A percentile compares a stretch with the other conserved stretches of the same genome.
Conservation (phyloP, 2,113 vertebrate genomes). For the Zosterops lateralis region DNA sequence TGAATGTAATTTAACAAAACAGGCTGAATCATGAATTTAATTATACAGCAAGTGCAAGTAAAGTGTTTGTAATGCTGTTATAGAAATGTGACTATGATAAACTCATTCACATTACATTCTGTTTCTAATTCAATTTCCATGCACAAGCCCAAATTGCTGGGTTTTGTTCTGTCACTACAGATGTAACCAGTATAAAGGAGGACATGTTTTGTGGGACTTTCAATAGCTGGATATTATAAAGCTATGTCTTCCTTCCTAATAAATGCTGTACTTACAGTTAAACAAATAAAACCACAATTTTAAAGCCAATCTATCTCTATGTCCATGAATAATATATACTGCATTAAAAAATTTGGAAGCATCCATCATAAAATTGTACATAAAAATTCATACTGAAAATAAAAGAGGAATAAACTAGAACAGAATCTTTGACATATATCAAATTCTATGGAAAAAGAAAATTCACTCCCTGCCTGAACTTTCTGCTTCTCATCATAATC, state of each 20-base stretch:
- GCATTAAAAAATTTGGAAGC: not conserved
- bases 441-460: not conserved
- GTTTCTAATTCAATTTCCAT: constrained; percentile 36
- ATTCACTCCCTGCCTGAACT: not conserved
- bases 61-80: not conserved
- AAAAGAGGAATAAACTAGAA: not conserved
- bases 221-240: not conserved
- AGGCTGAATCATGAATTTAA: constrained; percentile 10
- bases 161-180: not conserved
- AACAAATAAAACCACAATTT: not conserved
- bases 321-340: not conserved
- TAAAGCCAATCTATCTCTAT: not conserved
- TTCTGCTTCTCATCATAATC: not conserved
- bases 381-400: not conserved
- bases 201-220: not conserved
- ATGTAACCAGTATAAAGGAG: not conserved
- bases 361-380: not conserved
- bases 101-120: constrained; percentile 7
- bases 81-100: constrained; percentile 14
- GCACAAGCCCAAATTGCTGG: not conserved
- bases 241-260: not conserved
- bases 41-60: constrained; percentile 1
- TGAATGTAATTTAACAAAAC: constrained; percentile 4
- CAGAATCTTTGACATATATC: not conserved
- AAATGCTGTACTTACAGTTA: not conserved